phyloP scores from a whole-genome alignment of 2,888 invertebrate species.

The Maniola hyperantus region DNA sequence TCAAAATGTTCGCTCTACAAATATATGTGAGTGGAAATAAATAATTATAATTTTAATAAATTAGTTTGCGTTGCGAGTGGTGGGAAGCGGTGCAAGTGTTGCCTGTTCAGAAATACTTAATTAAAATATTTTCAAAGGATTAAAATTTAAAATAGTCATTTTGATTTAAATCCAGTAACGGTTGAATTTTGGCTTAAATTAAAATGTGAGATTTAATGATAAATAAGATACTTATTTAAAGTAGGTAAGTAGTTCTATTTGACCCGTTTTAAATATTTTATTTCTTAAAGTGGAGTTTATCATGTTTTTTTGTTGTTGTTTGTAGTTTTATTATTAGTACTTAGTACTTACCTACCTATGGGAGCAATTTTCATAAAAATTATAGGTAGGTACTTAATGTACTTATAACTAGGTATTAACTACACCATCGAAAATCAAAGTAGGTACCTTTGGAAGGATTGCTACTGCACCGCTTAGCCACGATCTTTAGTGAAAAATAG shows the following conservation, averaged over 20 bases:
- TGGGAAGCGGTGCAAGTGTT: slow-evolving; percentile 24
- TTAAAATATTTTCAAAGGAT: slow-evolving; percentile 25
- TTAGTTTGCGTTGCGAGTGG: slow-evolving; percentile 24
- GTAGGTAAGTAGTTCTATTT: too few relatives aligned
- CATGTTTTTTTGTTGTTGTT: too few relatives aligned
- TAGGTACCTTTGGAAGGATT: too few relatives aligned
- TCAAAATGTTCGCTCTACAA: slow-evolving; percentile 67
- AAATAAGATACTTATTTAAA: slow-evolving; percentile 1
- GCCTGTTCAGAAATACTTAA: slow-evolving; percentile 24
- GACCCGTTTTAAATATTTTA: too few relatives aligned
- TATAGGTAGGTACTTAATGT: too few relatives aligned
- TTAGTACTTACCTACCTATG: too few relatives aligned
- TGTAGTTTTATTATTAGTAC: not conserved
- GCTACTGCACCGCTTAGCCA: not conserved
- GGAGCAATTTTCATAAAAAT: too few relatives aligned
- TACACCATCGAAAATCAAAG: too few relatives aligned
- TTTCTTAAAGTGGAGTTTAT: too few relatives aligned
- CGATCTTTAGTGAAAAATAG: not conserved
- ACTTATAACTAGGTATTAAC: too few relatives aligned
- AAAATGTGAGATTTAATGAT: not conserved
- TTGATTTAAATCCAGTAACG: slow-evolving; percentile 4
- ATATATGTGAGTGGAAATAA: slow-evolving; percentile 66
- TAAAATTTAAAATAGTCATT: slow-evolving; percentile 11
- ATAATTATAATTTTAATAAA: slow-evolving; percentile 22
- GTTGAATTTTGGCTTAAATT: not conserved